Conservation (phyloP, 2,113 vertebrate species). For the Pogona vitticeps region DNA sequence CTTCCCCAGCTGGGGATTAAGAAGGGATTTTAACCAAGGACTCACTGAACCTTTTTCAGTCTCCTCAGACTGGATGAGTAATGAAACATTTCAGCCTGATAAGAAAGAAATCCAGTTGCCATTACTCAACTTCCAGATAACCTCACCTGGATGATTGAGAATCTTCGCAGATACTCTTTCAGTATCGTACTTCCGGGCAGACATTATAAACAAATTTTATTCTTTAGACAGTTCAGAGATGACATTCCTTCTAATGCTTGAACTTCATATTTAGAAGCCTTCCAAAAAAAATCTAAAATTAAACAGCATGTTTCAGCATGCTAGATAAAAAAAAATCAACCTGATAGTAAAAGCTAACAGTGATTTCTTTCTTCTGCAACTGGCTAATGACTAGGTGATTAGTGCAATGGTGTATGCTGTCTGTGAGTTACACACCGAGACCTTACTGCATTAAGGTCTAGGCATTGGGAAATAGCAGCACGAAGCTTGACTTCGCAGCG, state of each 20-base stretch:
- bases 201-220: not conserved
- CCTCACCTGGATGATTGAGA: no score
- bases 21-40: not conserved
- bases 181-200: not conserved
- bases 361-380: not conserved
- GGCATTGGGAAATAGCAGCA: not conserved
- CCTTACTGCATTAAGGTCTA: not conserved
- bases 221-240: not conserved
- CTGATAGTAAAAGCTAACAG: not conserved
- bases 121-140: no score
- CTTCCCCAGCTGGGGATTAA: not conserved
- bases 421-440: not conserved
- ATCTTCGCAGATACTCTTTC: not conserved
- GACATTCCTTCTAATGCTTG: not conserved
- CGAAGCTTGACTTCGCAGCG: conserved; percentile 9
- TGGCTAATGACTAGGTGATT: not conserved
- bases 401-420: rapidly evolving
- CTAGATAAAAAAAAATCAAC: not conserved
- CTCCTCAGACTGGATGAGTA: no score
- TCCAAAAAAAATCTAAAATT: conserved; percentile 13
- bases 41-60: no score
- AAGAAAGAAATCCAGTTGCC: no score
- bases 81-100: no score
- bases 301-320: not conserved
- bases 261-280: not conserved